These are phyloP conservation scores for Abrostola tripartita DNA, from an alignment of 2,888 invertebrate species.

Conservation along the genomic window DNA sequence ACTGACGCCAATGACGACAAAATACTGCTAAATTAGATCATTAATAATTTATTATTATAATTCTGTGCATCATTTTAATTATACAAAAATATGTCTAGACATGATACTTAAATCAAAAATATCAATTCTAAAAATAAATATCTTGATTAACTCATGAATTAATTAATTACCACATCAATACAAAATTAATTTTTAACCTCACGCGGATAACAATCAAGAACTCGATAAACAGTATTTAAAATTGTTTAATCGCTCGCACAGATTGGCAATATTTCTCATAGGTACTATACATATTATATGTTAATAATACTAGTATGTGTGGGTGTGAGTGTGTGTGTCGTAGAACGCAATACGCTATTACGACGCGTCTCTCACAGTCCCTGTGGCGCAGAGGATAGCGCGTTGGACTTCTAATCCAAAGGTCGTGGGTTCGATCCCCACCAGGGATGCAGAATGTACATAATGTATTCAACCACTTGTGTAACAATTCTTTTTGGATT, in stretches of 20 bases:
- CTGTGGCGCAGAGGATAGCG: slow-evolving; percentile 95
- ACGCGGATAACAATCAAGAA: not conserved
- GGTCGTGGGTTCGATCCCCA: slow-evolving; percentile 96
- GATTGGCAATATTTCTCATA: slow-evolving; percentile 25
- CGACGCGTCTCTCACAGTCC: slow-evolving; percentile 78
- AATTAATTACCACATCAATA: no score
- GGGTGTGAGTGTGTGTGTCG: slow-evolving; percentile 55
- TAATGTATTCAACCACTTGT: slow-evolving; percentile 31
- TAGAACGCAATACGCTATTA: slow-evolving; percentile 62
- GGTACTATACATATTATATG: slow-evolving; percentile 19
- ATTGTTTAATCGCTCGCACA: not conserved
- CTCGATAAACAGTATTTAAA: not conserved
- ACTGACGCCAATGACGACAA: no score
- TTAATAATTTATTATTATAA: no score
- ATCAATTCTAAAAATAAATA: not conserved
- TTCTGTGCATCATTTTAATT: not conserved
- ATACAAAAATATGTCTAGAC: not conserved
- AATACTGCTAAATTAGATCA: no score
- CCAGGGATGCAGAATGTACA: slow-evolving; percentile 89
- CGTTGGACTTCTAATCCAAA: slow-evolving; percentile 96
- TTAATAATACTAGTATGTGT: slow-evolving; percentile 15
- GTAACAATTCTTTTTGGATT: slow-evolving; percentile 26
- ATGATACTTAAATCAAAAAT: not conserved
- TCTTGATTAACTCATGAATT: no score
- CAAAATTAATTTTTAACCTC: no score